These are phyloP conservation scores for Pseudorectes ferrugineus DNA, from an alignment of 2,113 vertebrate species.

Conservation along the genomic window DNA sequence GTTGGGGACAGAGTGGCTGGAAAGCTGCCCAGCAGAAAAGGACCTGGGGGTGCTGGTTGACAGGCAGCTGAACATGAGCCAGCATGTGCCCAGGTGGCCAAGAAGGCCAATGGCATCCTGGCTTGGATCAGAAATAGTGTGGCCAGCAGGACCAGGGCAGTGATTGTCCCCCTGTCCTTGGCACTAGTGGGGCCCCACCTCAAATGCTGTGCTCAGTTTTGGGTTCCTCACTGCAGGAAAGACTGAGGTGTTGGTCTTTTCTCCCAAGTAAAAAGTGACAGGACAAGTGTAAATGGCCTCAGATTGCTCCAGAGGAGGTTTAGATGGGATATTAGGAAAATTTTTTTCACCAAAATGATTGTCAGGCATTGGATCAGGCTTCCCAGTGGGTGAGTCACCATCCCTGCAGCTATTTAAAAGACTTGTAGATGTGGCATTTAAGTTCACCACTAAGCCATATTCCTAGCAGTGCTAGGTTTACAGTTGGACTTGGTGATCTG, in stretches of 20 bases:
- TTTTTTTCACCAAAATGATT: background rate
- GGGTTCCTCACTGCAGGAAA: background rate
- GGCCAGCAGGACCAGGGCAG: background rate
- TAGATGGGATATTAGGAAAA: background rate
- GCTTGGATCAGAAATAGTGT: background rate
- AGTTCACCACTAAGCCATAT: background rate
- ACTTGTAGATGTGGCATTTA: background rate
- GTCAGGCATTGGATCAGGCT: background rate
- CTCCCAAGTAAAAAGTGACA: background rate
- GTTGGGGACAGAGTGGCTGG: background rate
- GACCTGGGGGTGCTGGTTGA: fast-evolving
- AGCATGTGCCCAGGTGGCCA: background rate
- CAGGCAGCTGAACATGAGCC: background rate
- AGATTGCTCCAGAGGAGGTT: background rate
- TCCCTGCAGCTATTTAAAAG: background rate
- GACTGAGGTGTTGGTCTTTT: background rate
- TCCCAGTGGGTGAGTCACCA: background rate
- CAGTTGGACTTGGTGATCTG: background rate
- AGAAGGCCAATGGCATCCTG: background rate
- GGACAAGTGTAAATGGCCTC: background rate
- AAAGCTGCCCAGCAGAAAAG: background rate
- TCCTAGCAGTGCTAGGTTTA: background rate
- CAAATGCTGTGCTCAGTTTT: fast-evolving
- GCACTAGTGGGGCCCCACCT: background rate
- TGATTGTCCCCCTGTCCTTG: fast-evolving